Evolutionary conservation across 1,140 invertebrate species (phyloP).

Genomic region (Pomacea maculata): DNA sequence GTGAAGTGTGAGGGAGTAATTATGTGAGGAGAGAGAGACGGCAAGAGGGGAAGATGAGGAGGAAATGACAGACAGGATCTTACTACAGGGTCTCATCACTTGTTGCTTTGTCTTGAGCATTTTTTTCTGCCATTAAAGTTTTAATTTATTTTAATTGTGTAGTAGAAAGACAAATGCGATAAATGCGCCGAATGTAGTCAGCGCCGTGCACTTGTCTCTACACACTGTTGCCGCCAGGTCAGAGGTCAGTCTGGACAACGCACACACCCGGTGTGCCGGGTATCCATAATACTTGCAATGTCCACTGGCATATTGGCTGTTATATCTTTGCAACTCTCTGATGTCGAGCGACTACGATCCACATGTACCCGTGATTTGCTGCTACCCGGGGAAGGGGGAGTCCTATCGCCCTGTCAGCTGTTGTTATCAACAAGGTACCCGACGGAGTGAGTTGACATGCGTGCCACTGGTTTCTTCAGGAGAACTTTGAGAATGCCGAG

Average conservation of each 20-base stretch:
- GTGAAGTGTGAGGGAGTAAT: neutral
- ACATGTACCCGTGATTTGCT: too few relatives aligned
- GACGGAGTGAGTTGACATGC: neutral
- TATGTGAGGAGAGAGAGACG: neutral
- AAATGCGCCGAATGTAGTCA: neutral
- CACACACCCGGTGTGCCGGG: neutral
- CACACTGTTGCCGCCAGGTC: neutral
- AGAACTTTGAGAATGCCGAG: neutral
- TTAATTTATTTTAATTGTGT: neutral
- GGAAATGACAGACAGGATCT: neutral
- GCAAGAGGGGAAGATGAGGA: neutral
- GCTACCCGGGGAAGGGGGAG: too few relatives aligned
- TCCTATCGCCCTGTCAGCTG: too few relatives aligned
- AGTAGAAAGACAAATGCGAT: neutral
- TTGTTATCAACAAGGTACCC: too few relatives aligned
- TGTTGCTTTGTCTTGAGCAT: neutral
- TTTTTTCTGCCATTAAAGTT: neutral
- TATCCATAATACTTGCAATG: neutral
- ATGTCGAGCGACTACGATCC: too few relatives aligned
- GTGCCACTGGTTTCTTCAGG: neutral
- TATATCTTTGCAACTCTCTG: too few relatives aligned
- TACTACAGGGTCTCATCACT: neutral
- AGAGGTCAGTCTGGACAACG: neutral
- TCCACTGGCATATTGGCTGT: too few relatives aligned
- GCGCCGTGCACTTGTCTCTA: neutral